phyloP scores from a whole-genome alignment of 2,113 vertebrate genomes.

The Ochotona curzoniae region DNA sequence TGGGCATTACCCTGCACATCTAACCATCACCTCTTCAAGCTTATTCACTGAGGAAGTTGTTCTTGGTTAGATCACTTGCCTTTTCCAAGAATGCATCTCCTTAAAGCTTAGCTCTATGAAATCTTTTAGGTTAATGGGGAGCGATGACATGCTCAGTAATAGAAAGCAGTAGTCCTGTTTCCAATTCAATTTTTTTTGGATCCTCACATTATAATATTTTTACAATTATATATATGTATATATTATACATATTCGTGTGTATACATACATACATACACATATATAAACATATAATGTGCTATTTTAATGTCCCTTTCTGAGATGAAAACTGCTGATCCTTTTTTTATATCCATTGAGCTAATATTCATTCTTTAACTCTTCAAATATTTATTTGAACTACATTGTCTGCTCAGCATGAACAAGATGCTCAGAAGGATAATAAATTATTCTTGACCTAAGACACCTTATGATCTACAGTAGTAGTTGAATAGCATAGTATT shows the following conservation, averaged over 20 bases:
- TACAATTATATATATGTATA: not conserved
- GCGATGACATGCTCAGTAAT: not conserved
- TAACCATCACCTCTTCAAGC: not conserved
- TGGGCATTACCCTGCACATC: not conserved
- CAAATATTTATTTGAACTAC: not conserved
- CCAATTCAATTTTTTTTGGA: not conserved
- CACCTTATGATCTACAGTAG: not conserved
- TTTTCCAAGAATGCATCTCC: not conserved
- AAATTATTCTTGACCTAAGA: not conserved
- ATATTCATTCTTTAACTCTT: not conserved
- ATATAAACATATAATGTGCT: no score
- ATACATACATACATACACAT: not conserved
- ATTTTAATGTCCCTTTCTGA: not conserved
- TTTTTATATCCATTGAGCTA: not conserved
- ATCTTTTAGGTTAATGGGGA: not conserved
- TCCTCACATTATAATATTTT: not conserved
- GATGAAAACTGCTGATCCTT: not conserved
- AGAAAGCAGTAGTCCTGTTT: not conserved
- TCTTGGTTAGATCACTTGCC: not conserved
- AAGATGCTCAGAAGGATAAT: not conserved
- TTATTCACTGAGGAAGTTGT: not conserved
- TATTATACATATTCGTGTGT: no score
- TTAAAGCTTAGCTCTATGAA: not conserved
- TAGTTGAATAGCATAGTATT: not conserved
- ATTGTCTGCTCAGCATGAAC: not conserved